Evolutionary conservation across 2,888 invertebrate genomes (phyloP).

Genomic region (Biston stratarius): DNA sequence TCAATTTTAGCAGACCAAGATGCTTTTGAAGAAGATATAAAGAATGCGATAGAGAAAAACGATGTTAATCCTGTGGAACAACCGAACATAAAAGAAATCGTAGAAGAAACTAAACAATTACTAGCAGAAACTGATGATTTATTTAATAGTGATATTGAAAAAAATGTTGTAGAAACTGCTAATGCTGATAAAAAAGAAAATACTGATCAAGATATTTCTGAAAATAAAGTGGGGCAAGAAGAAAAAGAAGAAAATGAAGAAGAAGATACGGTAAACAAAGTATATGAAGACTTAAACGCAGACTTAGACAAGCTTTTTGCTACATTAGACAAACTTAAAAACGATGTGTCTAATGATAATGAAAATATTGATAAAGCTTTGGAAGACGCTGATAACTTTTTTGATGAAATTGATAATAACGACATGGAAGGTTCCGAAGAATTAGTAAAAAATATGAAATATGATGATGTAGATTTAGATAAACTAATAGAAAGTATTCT

Average conservation of each 20-base stretch:
- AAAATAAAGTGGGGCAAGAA: slow-evolving; percentile 36
- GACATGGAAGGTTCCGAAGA: slow-evolving; percentile 34
- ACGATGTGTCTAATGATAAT: slow-evolving; percentile 42
- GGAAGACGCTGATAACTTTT: slow-evolving; percentile 42
- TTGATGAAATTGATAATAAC: slow-evolving; percentile 26
- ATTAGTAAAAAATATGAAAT: slow-evolving; percentile 36
- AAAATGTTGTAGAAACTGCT: neutral
- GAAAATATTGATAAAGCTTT: slow-evolving; percentile 35
- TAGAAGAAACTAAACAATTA: slow-evolving; percentile 32
- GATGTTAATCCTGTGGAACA: slow-evolving; percentile 1
- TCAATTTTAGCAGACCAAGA: slow-evolving; percentile 52
- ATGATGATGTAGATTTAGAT: slow-evolving; percentile 49
- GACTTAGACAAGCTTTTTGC: slow-evolving; percentile 66
- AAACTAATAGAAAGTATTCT: slow-evolving; percentile 42
- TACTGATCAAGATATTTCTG: neutral
- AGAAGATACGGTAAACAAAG: slow-evolving; percentile 60
- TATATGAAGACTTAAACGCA: slow-evolving; percentile 61
- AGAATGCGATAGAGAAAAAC: slow-evolving; percentile 28
- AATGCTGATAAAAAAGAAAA: slow-evolving; percentile 4
- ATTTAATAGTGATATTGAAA: neutral
- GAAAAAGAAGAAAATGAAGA: slow-evolving; percentile 46
- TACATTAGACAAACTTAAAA: slow-evolving; percentile 60
- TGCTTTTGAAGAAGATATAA: slow-evolving; percentile 45
- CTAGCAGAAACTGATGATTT: slow-evolving; percentile 2
- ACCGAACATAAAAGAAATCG: slow-evolving; percentile 29